Evolutionary conservation across 2,888 invertebrate genomes (phyloP).

Genomic region (Pasiphila rectangulata): DNA sequence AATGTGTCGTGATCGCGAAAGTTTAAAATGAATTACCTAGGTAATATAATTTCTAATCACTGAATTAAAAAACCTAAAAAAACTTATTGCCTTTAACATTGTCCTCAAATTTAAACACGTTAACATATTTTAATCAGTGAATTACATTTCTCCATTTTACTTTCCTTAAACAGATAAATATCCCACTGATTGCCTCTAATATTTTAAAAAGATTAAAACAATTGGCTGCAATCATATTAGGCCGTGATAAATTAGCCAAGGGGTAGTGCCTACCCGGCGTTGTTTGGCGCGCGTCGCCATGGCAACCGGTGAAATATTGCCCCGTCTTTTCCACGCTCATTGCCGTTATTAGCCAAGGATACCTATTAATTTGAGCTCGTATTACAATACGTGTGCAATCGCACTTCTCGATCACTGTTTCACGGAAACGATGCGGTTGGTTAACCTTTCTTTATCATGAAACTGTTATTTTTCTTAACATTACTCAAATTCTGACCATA

Average conservation of each 20-base stretch:
- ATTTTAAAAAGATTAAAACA: constrained; percentile 10
- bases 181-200: too few species aligned
- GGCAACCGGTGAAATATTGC: constrained; percentile 72
- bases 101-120: too few species aligned
- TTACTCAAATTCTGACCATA: constrained; percentile 2
- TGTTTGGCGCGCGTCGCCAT: constrained; percentile 72
- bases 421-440: constrained; percentile 34
- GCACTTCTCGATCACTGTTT: constrained; percentile 23
- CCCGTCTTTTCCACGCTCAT: constrained; percentile 64
- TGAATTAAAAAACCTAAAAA: too few species aligned
- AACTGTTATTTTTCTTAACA: constrained; percentile 24
- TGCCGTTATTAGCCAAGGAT: constrained; percentile 70
- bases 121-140: too few species aligned
- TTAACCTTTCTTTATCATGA: constrained; percentile 30
- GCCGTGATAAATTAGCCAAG: constrained; percentile 22
- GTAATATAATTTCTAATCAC: too few species aligned
- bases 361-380: constrained; percentile 60
- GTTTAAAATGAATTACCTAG: too few species aligned
- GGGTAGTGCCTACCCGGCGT: constrained; percentile 26
- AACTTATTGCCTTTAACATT: too few species aligned
- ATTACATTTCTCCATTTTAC: too few species aligned
- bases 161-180: too few species aligned
- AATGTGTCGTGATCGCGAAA: too few species aligned
- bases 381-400: constrained; percentile 48
- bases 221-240: constrained; percentile 18